Conservation (phyloP, 2,888 invertebrate genomes). For the Rhyacophila evoluta region DNA sequence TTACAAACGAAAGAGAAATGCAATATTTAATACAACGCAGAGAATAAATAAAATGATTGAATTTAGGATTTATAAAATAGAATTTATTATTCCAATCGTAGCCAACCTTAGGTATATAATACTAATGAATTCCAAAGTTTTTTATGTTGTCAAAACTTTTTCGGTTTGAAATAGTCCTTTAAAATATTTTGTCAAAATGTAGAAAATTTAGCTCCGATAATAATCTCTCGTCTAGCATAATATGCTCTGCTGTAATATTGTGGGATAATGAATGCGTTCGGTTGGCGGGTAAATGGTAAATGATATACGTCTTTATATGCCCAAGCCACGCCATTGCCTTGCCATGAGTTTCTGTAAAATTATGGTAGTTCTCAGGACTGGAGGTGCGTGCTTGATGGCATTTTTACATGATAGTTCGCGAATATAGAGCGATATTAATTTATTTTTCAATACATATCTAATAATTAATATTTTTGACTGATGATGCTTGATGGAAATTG, state of each 20-base stretch:
- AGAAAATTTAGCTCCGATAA: neutral
- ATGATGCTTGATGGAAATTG: too few species aligned
- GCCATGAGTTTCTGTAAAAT: conserved; percentile 13
- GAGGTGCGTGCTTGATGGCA: conserved; percentile 17
- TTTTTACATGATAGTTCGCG: neutral
- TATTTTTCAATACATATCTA: too few species aligned
- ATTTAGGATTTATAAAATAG: too few species aligned
- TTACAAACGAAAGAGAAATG: too few species aligned
- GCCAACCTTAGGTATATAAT: too few species aligned
- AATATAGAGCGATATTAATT: neutral
- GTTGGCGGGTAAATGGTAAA: conserved; percentile 43
- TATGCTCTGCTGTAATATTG: conserved; percentile 7
- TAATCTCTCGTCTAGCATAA: conserved; percentile 2
- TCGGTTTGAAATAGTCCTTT: too few species aligned
- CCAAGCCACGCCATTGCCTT: conserved; percentile 46
- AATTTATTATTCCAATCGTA: too few species aligned
- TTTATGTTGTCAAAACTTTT: too few species aligned
- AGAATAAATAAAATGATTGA: too few species aligned
- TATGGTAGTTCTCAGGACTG: neutral
- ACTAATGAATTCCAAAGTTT: too few species aligned
- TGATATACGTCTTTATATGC: conserved; percentile 42
- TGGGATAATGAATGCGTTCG: conserved; percentile 41
- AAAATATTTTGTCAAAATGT: neutral
- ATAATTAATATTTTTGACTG: too few species aligned
- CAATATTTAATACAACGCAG: too few species aligned